Evolutionary conservation across 2,113 vertebrate species (phyloP).

Genomic region (Dendrocopos noguchii): DNA sequence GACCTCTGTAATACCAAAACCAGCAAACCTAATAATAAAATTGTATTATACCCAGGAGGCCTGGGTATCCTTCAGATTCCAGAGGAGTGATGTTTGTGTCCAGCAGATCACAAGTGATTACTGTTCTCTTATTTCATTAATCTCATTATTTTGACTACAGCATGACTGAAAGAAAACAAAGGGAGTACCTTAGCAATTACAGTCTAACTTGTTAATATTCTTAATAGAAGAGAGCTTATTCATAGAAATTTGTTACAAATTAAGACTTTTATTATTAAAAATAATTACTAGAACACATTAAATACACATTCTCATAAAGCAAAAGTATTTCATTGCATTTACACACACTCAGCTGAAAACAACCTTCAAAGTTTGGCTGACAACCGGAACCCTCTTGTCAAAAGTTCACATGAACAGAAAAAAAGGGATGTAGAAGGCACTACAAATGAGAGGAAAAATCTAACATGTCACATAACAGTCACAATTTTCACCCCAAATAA

Average conservation of each 20-base stretch:
- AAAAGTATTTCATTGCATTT: background rate
- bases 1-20: background rate
- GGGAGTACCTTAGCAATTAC: background rate
- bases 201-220: background rate
- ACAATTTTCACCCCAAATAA: background rate
- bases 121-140: conserved; percentile 20
- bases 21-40: background rate
- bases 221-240: background rate
- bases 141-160: conserved; percentile 36
- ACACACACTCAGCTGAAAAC: background rate
- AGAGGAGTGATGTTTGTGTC: background rate
- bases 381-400: background rate
- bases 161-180: conserved; percentile 10
- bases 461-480: background rate
- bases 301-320: background rate
- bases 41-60: background rate
- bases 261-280: background rate
- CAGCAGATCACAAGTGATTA: conserved; percentile 26
- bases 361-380: background rate
- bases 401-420: background rate
- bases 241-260: background rate
- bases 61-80: conserved; percentile 29
- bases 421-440: background rate
- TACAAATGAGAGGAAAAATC: background rate
- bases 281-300: background rate